Conservation (phyloP, 2,888 invertebrate species). For the Drosophila incognita region DNA sequence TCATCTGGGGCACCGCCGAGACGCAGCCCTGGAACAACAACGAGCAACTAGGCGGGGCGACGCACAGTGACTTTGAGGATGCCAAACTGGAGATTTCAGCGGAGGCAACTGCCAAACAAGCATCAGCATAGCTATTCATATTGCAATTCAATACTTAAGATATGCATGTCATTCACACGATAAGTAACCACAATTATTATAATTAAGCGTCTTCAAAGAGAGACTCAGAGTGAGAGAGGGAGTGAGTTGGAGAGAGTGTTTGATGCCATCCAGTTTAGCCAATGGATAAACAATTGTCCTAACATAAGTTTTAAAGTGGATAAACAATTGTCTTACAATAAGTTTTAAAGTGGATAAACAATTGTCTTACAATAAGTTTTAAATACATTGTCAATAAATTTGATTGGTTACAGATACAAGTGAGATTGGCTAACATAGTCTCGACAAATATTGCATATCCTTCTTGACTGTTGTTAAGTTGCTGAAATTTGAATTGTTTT, state of each 20-base stretch:
- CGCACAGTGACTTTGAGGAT: conserved; percentile 40
- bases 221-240: not conserved
- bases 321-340: not conserved
- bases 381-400: not conserved
- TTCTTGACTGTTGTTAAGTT: no score
- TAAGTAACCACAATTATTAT: conserved; percentile 5
- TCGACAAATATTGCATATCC: no score
- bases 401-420: not conserved
- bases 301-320: not conserved
- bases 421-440: no score
- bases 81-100: conserved; percentile 46
- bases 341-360: not conserved
- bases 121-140: not conserved
- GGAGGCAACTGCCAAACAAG: conserved; percentile 1
- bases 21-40: conserved; percentile 87
- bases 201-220: conserved; percentile 2
- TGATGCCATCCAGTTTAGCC: not conserved
- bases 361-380: not conserved
- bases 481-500: not conserved
- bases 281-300: not conserved
- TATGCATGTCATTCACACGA: not conserved
- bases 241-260: not conserved
- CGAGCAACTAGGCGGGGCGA: conserved; percentile 82
- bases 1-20: conserved; percentile 89
- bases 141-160: conserved; percentile 10